Base-by-base conservation (phyloP, 2,888 invertebrate species). In the Hypsopygia costalis region DNA sequence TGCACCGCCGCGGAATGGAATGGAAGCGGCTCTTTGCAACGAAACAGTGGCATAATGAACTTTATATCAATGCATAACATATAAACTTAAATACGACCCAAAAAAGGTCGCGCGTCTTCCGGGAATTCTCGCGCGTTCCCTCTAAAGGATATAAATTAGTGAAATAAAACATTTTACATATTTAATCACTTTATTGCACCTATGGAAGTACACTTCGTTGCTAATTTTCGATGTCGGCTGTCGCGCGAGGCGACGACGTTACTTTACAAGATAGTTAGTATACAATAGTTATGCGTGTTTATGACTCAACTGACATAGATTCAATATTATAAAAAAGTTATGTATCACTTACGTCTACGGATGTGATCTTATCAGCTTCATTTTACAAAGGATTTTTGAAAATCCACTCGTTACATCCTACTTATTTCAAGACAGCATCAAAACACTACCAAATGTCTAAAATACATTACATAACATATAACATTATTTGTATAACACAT, bases 121-220 rank as follows among this genome's bases (percentile, higher is more conserved):
- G n/a, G n/a, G n/a, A n/a, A n/a, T n/a, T n/a, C n/a, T n/a, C n/a
- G n/a, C n/a, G n/a, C n/a, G n/a, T n/a, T n/a, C n/a, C 16, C 16
- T 2, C 16, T 16, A 16, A 16, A 16, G 16, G 16, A 4, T 3
- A 3, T 16, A 16, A 3, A 16, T 4, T 4, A 16, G n/a, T 16
- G 16, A 62, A 73, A 60, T 58, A 52, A 66, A 65, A 62, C 58
- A 51, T 40, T 42, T 28, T 46, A 47, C 51, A 64, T 55, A 71
- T 77, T 73, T 74, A 66, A 74, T 79, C 70, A 78, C 67, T 88
- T 87, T 87, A 88, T 88, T 88, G 88, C 88, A 88, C 87, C 80
- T 81, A 80, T 69, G 68, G 75, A 87, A 86, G 83, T 88, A 87
- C 87, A 87, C 78, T 86, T 85, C 72, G 77, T 85, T 79, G 75